Conservation (phyloP, 2,888 invertebrate species). For the Drosophila paracracens region DNA sequence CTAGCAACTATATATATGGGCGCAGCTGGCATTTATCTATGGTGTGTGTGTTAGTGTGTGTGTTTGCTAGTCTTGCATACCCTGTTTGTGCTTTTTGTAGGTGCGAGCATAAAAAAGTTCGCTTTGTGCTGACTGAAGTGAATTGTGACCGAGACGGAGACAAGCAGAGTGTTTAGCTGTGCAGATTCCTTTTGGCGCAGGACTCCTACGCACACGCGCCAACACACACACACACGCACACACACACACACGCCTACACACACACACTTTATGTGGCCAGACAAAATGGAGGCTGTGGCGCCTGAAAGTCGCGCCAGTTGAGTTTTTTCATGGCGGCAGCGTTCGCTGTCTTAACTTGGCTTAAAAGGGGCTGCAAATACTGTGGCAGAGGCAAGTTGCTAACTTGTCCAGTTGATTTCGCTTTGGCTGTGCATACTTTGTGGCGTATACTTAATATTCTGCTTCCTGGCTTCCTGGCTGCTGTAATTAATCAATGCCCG, state of each 20-base stretch:
- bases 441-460: conserved; percentile 52
- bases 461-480: background rate
- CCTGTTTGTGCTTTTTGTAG: background rate
- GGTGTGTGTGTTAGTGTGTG: no score
- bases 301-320: conserved; percentile 85
- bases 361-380: conserved; percentile 13
- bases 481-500: conserved; percentile 40
- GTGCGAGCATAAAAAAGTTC: conserved; percentile 19
- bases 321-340: conserved; percentile 82
- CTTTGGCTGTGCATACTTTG: conserved; percentile 30
- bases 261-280: conserved; percentile 65
- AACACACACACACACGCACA: conserved; percentile 36
- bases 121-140: conserved; percentile 44
- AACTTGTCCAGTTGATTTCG: conserved; percentile 13
- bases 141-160: conserved; percentile 22
- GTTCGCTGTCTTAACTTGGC: conserved; percentile 54
- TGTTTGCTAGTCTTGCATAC: conserved; percentile 13
- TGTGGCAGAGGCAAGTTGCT: conserved; percentile 6
- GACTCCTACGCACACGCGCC: conserved; percentile 59
- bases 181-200: conserved; percentile 50
- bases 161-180: conserved; percentile 39
- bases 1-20: background rate
- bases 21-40: background rate
- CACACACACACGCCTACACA: conserved; percentile 24
- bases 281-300: conserved; percentile 84